Conservation (phyloP, 1,140 invertebrate species). For the Drosophila bocki region DNA sequence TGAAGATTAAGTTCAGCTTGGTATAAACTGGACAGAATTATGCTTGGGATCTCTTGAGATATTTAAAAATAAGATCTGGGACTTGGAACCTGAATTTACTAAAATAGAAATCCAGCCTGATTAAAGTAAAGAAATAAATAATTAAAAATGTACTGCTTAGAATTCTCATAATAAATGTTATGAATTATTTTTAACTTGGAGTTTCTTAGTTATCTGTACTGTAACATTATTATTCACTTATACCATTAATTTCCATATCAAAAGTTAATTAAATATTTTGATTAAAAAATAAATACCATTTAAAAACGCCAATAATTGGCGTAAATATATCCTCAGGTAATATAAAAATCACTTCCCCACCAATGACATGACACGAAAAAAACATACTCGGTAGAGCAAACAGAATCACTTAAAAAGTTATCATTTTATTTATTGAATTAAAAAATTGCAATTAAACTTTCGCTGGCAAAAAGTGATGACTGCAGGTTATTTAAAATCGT, state of each 20-base stretch:
- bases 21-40: neutral
- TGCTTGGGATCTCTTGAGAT: neutral
- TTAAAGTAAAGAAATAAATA: neutral
- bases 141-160: too few species aligned
- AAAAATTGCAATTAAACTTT: conserved; percentile 32
- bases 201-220: neutral
- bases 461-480: conserved; percentile 20
- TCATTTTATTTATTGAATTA: conserved; percentile 25
- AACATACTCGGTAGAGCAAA: neutral
- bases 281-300: neutral
- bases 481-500: conserved; percentile 19
- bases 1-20: too few species aligned
- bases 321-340: neutral
- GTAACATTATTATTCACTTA: neutral
- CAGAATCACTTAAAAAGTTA: conserved; percentile 28
- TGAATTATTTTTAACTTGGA: too few species aligned
- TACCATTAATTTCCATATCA: neutral
- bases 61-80: neutral
- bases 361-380: neutral
- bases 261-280: neutral
- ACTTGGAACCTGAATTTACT: neutral
- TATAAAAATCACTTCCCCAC: conserved; percentile 7
- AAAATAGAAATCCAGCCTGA: neutral
- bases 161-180: too few species aligned
- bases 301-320: neutral